A percentile compares a stretch with the other conserved stretches of the same genome.
These are phyloP conservation scores for Drosophila auraria DNA, from an alignment of 1,140 invertebrate genomes.

Conservation along the genomic window DNA sequence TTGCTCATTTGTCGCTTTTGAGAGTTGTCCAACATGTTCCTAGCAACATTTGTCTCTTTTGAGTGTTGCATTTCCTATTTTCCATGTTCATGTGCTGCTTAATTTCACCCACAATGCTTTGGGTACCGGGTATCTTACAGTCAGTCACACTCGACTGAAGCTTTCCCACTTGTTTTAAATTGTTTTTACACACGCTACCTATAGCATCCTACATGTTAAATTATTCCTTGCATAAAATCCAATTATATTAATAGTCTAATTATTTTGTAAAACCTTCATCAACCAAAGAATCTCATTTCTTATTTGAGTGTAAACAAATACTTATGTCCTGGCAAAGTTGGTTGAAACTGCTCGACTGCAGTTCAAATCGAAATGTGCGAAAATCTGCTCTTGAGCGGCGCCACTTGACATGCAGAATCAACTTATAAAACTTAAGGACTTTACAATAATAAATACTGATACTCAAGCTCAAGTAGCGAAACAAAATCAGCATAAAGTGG, in stretches of 20 bases:
- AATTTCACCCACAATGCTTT: too few relatives aligned
- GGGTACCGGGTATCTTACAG: too few relatives aligned
- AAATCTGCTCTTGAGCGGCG: conserved; percentile 71
- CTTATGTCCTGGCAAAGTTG: background rate
- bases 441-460: conserved; percentile 71
- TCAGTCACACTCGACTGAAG: too few relatives aligned
- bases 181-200: background rate
- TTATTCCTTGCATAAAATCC: too few relatives aligned
- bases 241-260: too few relatives aligned
- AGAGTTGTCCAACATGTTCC: too few relatives aligned
- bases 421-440: conserved; percentile 62
- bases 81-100: too few relatives aligned
- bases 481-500: conserved; percentile 80
- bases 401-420: conserved; percentile 65
- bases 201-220: too few relatives aligned
- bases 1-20: too few relatives aligned
- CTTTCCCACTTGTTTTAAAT: background rate
- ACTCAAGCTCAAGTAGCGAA: conserved; percentile 78
- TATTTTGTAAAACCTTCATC: background rate
- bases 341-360: background rate
- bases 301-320: background rate
- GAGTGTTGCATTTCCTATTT: too few relatives aligned
- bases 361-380: conserved; percentile 64
- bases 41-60: too few relatives aligned
- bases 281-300: background rate